These are phyloP conservation scores for Sturnira hondurensis DNA, from an alignment of 2,113 vertebrate species.

Conservation along the genomic window DNA sequence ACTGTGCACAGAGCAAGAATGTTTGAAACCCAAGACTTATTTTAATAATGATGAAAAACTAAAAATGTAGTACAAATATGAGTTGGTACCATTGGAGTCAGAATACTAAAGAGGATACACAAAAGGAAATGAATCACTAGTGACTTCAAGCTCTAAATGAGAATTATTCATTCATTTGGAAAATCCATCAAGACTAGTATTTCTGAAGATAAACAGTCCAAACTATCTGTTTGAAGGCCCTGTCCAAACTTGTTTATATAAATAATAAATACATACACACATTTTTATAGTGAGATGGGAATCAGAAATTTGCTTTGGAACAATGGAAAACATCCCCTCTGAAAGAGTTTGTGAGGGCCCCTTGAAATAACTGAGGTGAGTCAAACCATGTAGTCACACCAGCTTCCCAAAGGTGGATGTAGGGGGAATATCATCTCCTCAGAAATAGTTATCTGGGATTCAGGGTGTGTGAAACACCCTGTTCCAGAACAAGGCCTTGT, in stretches of 20 bases:
- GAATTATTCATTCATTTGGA: slow-evolving; percentile 6
- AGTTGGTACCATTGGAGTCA: background rate
- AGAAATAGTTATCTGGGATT: background rate
- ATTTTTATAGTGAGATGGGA: background rate
- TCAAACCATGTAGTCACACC: background rate
- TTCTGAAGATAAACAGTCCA: slow-evolving; percentile 11
- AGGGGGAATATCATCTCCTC: background rate
- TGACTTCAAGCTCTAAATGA: background rate
- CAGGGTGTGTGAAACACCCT: background rate
- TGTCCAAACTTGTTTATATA: background rate
- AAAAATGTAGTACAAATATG: background rate
- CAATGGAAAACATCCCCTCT: background rate
- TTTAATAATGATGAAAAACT: slow-evolving; percentile 21
- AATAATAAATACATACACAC: background rate
- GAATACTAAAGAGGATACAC: background rate
- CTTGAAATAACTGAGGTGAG: background rate
- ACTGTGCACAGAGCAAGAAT: background rate
- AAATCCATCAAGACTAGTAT: background rate
- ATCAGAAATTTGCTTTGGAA: background rate
- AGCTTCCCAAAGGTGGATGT: background rate
- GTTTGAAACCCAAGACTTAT: slow-evolving; percentile 37
- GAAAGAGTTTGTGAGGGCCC: background rate
- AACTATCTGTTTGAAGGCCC: no score
- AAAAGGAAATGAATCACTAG: background rate
- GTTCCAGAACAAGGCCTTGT: background rate